Percentiles rank a stretch among this genome's conserved stretches.
Conservation (phyloP, 2,113 vertebrate genomes). For the Climacteris rufus region DNA sequence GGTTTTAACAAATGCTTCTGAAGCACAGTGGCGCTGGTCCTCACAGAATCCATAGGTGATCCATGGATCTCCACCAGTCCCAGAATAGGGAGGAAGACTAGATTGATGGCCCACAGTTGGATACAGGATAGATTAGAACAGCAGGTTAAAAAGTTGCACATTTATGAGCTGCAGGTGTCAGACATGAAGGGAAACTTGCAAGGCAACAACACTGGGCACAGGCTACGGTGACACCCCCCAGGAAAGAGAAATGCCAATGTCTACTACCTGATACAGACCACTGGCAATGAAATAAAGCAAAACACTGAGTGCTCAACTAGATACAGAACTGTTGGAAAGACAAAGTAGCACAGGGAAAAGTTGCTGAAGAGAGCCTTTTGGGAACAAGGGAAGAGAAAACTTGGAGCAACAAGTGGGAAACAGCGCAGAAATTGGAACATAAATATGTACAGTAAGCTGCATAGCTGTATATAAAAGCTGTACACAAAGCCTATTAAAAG, state of each 20-base stretch:
- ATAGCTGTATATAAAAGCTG: background rate
- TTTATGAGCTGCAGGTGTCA: background rate
- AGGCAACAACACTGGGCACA: accelerated
- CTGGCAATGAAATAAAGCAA: background rate
- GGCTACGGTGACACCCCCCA: background rate
- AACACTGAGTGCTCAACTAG: background rate
- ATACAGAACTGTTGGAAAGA: background rate
- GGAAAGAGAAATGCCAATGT: background rate
- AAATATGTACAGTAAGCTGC: background rate
- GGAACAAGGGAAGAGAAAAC: background rate
- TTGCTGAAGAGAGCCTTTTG: background rate
- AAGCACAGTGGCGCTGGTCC: background rate
- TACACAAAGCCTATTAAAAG: background rate
- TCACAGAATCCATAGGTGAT: background rate
- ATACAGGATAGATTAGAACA: background rate
- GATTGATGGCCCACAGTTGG: background rate
- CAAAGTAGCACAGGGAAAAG: background rate
- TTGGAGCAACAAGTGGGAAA: background rate
- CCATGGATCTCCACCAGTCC: background rate
- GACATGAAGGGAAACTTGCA: background rate
- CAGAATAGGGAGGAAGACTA: background rate
- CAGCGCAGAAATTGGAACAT: background rate
- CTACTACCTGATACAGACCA: background rate
- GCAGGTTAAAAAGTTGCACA: accelerated
- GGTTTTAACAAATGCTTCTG: background rate